phyloP scores from a whole-genome alignment of 1,140 invertebrate species.

The Hirudo medicinalis region DNA sequence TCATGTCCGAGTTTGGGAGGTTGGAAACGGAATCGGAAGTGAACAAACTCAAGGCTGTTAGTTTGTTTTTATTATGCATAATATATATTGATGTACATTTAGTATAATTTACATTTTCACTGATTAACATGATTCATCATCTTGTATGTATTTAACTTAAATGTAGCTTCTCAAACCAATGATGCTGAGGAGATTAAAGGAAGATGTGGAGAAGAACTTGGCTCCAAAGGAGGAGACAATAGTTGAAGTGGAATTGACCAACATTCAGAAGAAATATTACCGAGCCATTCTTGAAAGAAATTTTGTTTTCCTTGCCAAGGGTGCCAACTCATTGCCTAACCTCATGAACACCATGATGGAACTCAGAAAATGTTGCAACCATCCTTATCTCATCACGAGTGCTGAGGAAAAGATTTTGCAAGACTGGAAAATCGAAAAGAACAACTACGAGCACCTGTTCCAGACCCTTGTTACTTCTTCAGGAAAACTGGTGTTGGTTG shows the following conservation, averaged over 20 bases:
- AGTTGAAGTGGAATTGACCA: conserved; percentile 93
- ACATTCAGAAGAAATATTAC: conserved; percentile 99
- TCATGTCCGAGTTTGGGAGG: conserved; percentile 90
- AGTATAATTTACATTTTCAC: no score
- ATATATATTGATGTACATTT: no score
- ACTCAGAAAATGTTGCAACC: conserved; percentile 95
- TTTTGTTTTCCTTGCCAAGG: conserved; percentile 93
- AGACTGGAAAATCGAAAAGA: conserved; percentile 45
- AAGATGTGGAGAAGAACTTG: conserved; percentile 97
- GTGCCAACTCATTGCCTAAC: conserved; percentile 81
- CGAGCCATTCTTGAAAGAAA: conserved; percentile 95
- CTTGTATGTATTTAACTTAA: not conserved
- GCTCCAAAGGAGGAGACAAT: conserved; percentile 99
- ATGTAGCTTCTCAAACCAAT: conserved; percentile 79
- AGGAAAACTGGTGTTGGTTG: conserved; percentile 97
- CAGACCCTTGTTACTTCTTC: conserved; percentile 36
- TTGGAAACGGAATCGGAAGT: conserved; percentile 95
- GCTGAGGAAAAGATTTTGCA: conserved; percentile 96
- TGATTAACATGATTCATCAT: no score
- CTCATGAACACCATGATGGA: conserved; percentile 99
- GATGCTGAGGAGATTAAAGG: conserved; percentile 95
- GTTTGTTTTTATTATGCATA: no score
- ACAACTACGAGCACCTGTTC: conserved; percentile 28
- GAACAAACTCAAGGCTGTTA: conserved; percentile 57
- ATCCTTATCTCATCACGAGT: conserved; percentile 89